Evolutionary conservation across 1,140 invertebrate species (phyloP).

Genomic region (Lordiphosa stackelbergi): DNA sequence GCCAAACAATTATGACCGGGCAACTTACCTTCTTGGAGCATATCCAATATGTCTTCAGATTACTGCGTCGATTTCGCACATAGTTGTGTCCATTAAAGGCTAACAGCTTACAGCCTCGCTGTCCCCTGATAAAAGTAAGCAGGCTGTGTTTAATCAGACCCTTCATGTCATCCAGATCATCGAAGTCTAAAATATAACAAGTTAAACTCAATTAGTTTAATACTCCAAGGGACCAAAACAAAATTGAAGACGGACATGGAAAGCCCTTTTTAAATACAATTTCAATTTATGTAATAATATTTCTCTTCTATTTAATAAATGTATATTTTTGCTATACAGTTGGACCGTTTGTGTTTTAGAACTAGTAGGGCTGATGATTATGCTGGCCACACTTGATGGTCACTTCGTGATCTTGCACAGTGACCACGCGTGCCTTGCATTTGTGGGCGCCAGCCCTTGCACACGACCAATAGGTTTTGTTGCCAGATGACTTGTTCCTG

Average conservation of each 20-base stretch:
- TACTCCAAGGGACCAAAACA: background rate
- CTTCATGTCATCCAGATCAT: slow-evolving; percentile 30
- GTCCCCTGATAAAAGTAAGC: slow-evolving; percentile 61
- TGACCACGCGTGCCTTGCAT: slow-evolving; percentile 75
- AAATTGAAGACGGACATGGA: background rate
- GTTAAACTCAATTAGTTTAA: slow-evolving; percentile 15
- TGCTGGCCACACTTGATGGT: slow-evolving; percentile 72
- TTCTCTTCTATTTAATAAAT: slow-evolving; percentile 29
- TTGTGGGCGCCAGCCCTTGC: slow-evolving; percentile 74
- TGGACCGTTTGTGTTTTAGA: slow-evolving; percentile 7
- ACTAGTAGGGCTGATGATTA: slow-evolving; percentile 76
- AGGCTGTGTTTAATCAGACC: slow-evolving; percentile 53
- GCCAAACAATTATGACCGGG: too few relatives aligned
- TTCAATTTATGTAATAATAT: slow-evolving; percentile 27
- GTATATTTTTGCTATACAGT: slow-evolving; percentile 35
- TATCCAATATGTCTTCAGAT: slow-evolving; percentile 74
- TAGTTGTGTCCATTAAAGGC: slow-evolving; percentile 64
- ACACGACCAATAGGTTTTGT: slow-evolving; percentile 76
- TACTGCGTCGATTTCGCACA: slow-evolving; percentile 66
- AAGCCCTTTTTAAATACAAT: slow-evolving; percentile 15
- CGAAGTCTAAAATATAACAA: slow-evolving; percentile 30
- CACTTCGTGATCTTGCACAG: slow-evolving; percentile 67
- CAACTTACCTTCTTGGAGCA: slow-evolving; percentile 71
- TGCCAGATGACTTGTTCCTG: slow-evolving; percentile 66
- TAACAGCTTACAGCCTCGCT: slow-evolving; percentile 67